Conservation (phyloP, 2,113 vertebrate genomes). For the Erinaceus europaeus region DNA sequence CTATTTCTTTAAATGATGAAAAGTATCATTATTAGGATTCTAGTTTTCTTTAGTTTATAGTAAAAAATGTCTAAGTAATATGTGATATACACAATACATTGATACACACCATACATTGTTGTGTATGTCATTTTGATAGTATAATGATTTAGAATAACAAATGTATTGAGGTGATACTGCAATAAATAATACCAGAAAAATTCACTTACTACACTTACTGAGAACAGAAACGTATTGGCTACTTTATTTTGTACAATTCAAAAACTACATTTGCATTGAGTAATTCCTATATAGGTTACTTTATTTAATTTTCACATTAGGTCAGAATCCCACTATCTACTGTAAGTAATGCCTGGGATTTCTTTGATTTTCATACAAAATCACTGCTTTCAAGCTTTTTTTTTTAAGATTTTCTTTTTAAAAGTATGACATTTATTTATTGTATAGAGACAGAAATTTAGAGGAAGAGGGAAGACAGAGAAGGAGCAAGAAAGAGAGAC, state of each 20-base stretch:
- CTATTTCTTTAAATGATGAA: slow-evolving; percentile 29
- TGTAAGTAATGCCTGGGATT: background rate
- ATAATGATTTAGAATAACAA: background rate
- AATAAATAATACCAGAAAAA: background rate
- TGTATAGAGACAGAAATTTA: too few species aligned
- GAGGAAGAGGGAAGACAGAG: too few species aligned
- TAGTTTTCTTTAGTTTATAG: slow-evolving; percentile 19
- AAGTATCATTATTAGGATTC: slow-evolving; percentile 16
- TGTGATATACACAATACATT: background rate
- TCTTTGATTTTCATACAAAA: background rate
- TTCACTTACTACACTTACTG: background rate
- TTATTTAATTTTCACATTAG: background rate
- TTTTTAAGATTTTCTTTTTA: too few species aligned
- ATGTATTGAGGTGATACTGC: background rate
- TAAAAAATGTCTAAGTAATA: background rate
- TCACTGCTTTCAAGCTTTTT: background rate
- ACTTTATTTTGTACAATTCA: slow-evolving; percentile 2
- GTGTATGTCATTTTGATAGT: background rate
- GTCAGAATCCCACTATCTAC: background rate
- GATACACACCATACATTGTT: too few species aligned
- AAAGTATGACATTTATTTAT: too few species aligned
- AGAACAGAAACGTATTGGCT: background rate
- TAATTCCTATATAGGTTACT: too few species aligned
- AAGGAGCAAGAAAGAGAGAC: too few species aligned
- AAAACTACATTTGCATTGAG: too few species aligned